Evolutionary conservation across 92 coral and sea anemone genomes (phyloP), one percentile per base, ranked within the genome.

Genomic region (Palythoa grandis): DNA sequence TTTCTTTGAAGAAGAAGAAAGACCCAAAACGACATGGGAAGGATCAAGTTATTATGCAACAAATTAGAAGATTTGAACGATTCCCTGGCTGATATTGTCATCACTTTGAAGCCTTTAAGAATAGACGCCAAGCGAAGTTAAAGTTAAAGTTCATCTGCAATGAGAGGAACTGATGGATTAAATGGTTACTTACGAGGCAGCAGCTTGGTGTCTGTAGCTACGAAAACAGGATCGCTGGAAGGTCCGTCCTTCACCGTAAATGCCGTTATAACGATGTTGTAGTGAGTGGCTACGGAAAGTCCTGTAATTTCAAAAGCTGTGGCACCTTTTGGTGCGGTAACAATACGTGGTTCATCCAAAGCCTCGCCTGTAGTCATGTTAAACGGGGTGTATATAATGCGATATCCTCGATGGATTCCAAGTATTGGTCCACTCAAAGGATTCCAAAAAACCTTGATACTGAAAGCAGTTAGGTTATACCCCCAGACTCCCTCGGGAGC

Each of bases 171-270:
- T 43, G 22, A 7, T 25, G 9, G 23, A n/a, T 43, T 43, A 11
- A n/a, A 6, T 12, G 37, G 16, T 23, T 5, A 90, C 95, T 90
- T 91, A 93, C 95, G 95, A 11, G 93, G 93, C 12, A 91, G 76
- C 35, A 75, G 47, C 58, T 93, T 93, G 60, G 39, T 47, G 29
- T 91, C 90, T 54, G 95, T 93, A 11, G 72, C 56, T 17, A 91
- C 56, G 65, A 61, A 8, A n/a, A 53, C 37, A 54, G 87, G 76
- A 1, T 2, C 1, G 37, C 89, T 93, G 9, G 39, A 72, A 3
- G 83, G 88, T 10, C 95, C 95, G 22, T 74, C 88, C 50, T 82
- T 89, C 60, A 88, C 88, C 16, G 93, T 93, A 58, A 91, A 86
- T 11, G 90, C 95, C 40, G 89, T 60, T 4, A 93, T 85, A n/a